Percentiles rank a stretch among this genome's conserved stretches.
phyloP scores from a whole-genome alignment of 2,797 vertebrate genomes.

The Halcyon leucocephala region DNA sequence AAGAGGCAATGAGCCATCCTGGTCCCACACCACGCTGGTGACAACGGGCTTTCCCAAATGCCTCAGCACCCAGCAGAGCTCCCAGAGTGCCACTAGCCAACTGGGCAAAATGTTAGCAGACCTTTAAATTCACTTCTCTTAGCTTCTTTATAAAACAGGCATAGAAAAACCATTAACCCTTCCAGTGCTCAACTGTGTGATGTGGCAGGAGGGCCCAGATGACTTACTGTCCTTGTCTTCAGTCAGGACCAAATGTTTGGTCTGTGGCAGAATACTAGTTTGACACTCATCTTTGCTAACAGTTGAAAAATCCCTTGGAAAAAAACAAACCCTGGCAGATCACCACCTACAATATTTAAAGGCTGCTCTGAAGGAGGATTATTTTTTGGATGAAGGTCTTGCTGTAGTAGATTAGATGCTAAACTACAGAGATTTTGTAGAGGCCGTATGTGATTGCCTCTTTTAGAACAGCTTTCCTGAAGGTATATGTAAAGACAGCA shows the following conservation, averaged over 20 bases:
- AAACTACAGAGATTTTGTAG: background rate
- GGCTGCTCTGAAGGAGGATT: background rate
- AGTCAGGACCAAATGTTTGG: background rate
- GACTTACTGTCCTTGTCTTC: background rate
- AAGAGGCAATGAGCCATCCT: background rate
- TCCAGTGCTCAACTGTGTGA: background rate
- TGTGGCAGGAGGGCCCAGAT: background rate
- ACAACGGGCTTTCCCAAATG: background rate
- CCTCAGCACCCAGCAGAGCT: background rate
- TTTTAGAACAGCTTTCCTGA: background rate
- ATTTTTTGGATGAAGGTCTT: background rate
- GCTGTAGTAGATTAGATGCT: background rate
- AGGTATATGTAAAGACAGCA: background rate
- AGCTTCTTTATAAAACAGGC: background rate
- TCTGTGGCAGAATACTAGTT: background rate
- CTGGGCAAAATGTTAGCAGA: background rate
- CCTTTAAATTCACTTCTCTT: background rate
- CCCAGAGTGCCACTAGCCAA: background rate
- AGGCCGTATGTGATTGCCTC: background rate
- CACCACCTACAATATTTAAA: background rate
- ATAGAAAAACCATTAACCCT: background rate
- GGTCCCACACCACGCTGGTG: rapidly evolving
- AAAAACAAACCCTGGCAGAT: background rate
- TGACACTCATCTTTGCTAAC: background rate
- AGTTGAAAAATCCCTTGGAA: background rate